Conservation (phyloP, 2,797 vertebrate species). For the Notamacropus eugenii region DNA sequence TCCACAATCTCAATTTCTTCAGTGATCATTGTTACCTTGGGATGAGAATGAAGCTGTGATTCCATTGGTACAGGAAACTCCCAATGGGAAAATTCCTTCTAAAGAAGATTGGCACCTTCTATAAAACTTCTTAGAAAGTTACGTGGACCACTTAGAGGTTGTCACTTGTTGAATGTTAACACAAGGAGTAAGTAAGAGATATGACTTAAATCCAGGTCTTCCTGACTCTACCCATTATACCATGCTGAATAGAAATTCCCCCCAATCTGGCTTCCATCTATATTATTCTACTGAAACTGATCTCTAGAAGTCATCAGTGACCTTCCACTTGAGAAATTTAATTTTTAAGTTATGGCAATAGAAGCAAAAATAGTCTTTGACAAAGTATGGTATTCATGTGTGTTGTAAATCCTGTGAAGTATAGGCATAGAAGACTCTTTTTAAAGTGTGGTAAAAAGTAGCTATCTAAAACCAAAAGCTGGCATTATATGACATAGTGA, state of each 20-base stretch:
- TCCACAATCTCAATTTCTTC: neutral
- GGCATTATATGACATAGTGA: neutral
- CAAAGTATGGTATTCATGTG: neutral
- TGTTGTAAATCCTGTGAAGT: neutral
- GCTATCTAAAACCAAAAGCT: neutral
- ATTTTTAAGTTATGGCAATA: neutral
- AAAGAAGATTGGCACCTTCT: neutral
- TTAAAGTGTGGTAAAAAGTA: neutral
- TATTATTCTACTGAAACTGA: neutral
- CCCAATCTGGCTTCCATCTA: neutral
- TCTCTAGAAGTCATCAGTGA: neutral
- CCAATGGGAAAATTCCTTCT: neutral
- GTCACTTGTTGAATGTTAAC: neutral
- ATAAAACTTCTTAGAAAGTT: neutral
- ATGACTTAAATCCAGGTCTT: neutral
- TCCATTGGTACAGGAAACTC: neutral
- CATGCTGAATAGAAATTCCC: neutral
- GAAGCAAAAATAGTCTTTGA: neutral
- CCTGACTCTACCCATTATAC: neutral
- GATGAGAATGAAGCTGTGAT: neutral
- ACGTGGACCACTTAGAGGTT: neutral
- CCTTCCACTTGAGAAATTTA: neutral
- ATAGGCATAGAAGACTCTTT: neutral
- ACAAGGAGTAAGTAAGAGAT: neutral
- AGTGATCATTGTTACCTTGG: neutral